Base-by-base conservation (phyloP, 2,797 vertebrate genomes). In the Semaprochilodus insignis region DNA sequence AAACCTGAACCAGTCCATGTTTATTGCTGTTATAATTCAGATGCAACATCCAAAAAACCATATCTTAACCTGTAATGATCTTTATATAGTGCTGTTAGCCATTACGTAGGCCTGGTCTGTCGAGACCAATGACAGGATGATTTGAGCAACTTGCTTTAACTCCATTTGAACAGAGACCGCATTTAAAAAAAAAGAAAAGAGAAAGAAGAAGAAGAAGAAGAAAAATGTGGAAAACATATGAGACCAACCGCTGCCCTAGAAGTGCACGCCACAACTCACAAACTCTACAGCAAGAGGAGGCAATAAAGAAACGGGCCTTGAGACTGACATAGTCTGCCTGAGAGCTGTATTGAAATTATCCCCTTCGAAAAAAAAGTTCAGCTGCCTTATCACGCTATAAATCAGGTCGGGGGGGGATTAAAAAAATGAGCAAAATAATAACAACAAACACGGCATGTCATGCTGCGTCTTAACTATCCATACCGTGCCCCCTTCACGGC, bases 391-490 rank as follows among this genome's bases (percentile, higher is more conserved):
- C 91, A 74, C 87, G 88, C 87, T 88, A 93, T 94, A 94, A 95
- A 95, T 95, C 92, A 93, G 89, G 21, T 66, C 88, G 31, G 82
- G 79, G 86, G 88, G 91, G 92, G 92, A 93, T 93, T 91, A 92
- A 93, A 94, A 93, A 93, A 91, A 73, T 51, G 74, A 84, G 85
- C 90, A 86, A 90, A 81, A 90, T 90, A 89, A 92, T 92, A 95
- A 94, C 92, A 94, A 93, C 93, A 95, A 95, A 95, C 92, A 94
- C 85, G 87, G 91, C 90, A 91, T 91, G 91, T 94, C 94, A 93
- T 95, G 95, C 95, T 95, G 94, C 91, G 94, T 94, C 78, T 88
- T 94, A 86, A 94, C 94, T 93, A 93, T 94, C 91, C 92, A 91
- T 90, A 85, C 89, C 89, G 91, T 92, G 91, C 85, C 90, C 91